Conservation (phyloP, 2,113 vertebrate genomes). For the Tragelaphus buxtoni region DNA sequence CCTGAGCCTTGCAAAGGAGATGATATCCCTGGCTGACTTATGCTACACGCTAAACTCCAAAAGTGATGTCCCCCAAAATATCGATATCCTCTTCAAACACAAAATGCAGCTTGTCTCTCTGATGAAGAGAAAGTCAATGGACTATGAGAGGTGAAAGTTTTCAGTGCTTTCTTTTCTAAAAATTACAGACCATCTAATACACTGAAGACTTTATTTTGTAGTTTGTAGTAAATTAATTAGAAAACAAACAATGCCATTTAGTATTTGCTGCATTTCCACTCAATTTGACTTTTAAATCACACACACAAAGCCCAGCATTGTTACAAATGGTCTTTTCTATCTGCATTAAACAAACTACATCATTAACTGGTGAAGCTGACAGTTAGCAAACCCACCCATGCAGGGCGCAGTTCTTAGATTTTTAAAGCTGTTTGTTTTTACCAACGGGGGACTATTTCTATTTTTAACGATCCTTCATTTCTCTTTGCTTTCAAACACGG, state of each 20-base stretch:
- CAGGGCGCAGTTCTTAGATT: slow-evolving; percentile 60
- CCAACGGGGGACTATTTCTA: slow-evolving; percentile 38
- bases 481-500: slow-evolving; percentile 32
- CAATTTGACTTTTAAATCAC: slow-evolving; percentile 67
- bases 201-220: slow-evolving; percentile 36
- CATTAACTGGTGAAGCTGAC: slow-evolving; percentile 65
- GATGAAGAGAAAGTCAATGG: neutral
- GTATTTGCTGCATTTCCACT: slow-evolving; percentile 55
- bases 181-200: neutral
- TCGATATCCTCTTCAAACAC: neutral
- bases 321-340: slow-evolving; percentile 56
- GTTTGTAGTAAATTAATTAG: slow-evolving; percentile 65
- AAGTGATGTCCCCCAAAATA: neutral
- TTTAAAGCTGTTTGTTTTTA: slow-evolving; percentile 63
- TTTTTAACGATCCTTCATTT: slow-evolving; percentile 32
- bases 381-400: slow-evolving; percentile 60
- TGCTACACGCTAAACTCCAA: neutral
- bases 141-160: neutral
- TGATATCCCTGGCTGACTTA: neutral
- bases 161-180: neutral
- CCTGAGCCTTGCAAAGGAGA: neutral
- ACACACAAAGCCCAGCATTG: slow-evolving; percentile 57
- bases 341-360: slow-evolving; percentile 63
- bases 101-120: neutral
- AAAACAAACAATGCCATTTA: slow-evolving; percentile 58